These are phyloP conservation scores for Drosophila rubida DNA, from an alignment of 2,888 invertebrate genomes.

Conservation along the genomic window DNA sequence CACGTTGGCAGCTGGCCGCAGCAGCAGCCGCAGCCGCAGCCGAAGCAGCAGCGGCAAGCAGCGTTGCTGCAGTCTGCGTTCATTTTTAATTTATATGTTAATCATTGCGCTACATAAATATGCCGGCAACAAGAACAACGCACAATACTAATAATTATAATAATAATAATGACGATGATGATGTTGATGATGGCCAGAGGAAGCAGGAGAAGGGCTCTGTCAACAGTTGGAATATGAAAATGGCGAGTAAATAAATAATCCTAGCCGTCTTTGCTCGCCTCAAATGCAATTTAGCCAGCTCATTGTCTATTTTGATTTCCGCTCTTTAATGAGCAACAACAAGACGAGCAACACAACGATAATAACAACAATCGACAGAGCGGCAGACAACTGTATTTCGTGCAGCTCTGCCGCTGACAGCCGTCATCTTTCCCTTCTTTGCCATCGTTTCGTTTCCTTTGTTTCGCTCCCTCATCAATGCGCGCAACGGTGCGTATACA, in stretches of 20 bases:
- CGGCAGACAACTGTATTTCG: conserved; percentile 26
- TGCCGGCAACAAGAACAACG: conserved; percentile 20
- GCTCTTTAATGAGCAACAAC: conserved; percentile 57
- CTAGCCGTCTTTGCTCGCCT: conserved; percentile 1
- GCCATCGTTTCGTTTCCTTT: neutral
- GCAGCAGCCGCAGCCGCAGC: no score
- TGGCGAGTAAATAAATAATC: conserved; percentile 28
- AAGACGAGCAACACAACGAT: conserved; percentile 8
- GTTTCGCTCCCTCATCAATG: conserved; percentile 19
- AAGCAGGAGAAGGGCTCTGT: no score
- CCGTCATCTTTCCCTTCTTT: conserved; percentile 5
- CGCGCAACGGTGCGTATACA: conserved; percentile 45
- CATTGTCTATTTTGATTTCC: conserved; percentile 63
- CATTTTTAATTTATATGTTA: conserved; percentile 72
- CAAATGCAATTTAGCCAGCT: conserved; percentile 55
- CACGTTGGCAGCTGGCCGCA: conserved; percentile 42
- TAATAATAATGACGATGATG: conserved; percentile 5
- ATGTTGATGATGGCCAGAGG: no score
- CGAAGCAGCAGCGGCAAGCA: conserved; percentile 20
- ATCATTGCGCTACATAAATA: conserved; percentile 55
- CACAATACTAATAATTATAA: conserved; percentile 4
- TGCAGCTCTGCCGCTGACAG: conserved; percentile 30
- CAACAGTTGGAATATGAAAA: conserved; percentile 45
- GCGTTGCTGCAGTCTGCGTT: conserved; percentile 33
- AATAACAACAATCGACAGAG: conserved; percentile 15